Evolutionary conservation across 92 coral and sea anemone species (phyloP).

Genomic region (Micromussa lordhowensis): DNA sequence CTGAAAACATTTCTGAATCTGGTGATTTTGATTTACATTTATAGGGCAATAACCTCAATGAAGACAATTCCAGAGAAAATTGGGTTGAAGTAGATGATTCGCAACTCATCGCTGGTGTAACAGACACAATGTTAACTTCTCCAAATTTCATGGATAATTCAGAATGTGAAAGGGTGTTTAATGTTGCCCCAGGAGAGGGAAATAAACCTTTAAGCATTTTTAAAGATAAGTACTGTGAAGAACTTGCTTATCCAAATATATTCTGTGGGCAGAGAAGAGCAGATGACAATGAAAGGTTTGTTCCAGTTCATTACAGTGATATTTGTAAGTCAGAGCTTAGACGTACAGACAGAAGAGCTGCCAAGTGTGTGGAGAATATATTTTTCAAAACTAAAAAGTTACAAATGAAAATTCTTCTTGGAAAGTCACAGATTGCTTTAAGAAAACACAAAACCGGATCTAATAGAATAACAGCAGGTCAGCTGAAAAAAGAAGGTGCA

Average conservation of each 20-base stretch:
- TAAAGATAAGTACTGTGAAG: slow-evolving; percentile 64
- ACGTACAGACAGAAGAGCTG: slow-evolving; percentile 54
- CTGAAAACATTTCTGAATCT: slow-evolving; percentile 27
- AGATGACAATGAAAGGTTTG: slow-evolving; percentile 46
- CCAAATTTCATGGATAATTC: slow-evolving; percentile 35
- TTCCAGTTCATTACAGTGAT: slow-evolving; percentile 61
- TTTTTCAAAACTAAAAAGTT: slow-evolving; percentile 67
- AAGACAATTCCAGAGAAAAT: slow-evolving; percentile 13
- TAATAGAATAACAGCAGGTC: slow-evolving; percentile 62
- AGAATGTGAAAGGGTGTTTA: slow-evolving; percentile 37
- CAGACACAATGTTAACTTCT: slow-evolving; percentile 22
- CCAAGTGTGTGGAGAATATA: slow-evolving; percentile 46
- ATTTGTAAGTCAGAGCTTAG: slow-evolving; percentile 66
- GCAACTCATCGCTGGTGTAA: slow-evolving; percentile 18
- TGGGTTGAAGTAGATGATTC: slow-evolving; percentile 26
- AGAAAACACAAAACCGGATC: slow-evolving; percentile 54
- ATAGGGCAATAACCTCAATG: slow-evolving; percentile 8
- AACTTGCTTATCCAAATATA: slow-evolving; percentile 67
- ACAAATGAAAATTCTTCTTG: slow-evolving; percentile 66
- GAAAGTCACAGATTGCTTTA: slow-evolving; percentile 58
- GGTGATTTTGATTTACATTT: slow-evolving; percentile 27
- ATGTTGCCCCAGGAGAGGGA: slow-evolving; percentile 66
- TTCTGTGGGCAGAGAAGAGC: slow-evolving; percentile 58
- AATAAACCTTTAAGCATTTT: slow-evolving; percentile 64
- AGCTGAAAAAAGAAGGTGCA: slow-evolving; percentile 69